Percentiles rank a stretch among this genome's conserved stretches.
Evolutionary conservation across 2,888 invertebrate species (phyloP).

Genomic region (Cephus rjabovi): DNA sequence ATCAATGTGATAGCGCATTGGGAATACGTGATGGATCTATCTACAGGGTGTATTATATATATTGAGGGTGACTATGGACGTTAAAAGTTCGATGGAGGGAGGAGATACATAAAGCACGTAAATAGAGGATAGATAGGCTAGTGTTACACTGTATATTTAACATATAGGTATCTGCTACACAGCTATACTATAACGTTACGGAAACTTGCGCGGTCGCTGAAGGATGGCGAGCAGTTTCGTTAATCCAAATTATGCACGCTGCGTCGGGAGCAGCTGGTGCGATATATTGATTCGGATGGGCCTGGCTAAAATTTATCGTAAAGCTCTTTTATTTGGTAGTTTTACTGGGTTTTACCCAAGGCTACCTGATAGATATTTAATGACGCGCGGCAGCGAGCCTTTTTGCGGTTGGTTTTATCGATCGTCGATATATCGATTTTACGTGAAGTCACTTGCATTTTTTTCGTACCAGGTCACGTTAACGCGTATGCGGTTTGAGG

Average conservation of each 20-base stretch:
- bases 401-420: background rate
- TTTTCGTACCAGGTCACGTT: background rate
- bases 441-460: background rate
- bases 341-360: background rate
- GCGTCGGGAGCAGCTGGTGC: background rate
- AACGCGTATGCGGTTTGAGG: too few species aligned
- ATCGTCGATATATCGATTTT: background rate
- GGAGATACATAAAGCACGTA: background rate
- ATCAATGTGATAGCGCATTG: background rate
- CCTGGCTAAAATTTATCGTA: background rate
- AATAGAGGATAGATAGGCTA: background rate
- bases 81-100: background rate
- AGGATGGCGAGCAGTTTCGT: background rate
- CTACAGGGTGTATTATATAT: background rate
- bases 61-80: background rate
- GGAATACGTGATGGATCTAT: background rate
- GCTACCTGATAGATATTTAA: background rate
- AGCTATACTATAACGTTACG: background rate
- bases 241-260: background rate
- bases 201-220: background rate
- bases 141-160: background rate
- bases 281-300: background rate
- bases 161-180: background rate
- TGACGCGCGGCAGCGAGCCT: background rate
- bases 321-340: background rate